phyloP scores from a whole-genome alignment of 1,140 invertebrate species.

The Eciton burchellii region DNA sequence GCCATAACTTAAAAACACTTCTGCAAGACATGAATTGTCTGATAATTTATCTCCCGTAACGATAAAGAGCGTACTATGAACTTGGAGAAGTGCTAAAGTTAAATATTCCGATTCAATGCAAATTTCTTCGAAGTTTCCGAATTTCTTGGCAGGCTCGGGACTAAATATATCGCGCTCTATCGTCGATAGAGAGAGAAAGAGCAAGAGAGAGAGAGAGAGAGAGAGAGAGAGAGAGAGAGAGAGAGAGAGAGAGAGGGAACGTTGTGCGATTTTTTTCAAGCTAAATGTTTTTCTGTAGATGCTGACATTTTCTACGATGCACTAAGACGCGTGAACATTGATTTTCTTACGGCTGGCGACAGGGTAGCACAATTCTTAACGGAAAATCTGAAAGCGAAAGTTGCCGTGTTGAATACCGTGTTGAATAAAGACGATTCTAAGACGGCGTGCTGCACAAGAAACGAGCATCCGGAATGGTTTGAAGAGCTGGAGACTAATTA shows the following conservation, averaged over 20 bases:
- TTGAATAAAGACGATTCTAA: constrained; percentile 86
- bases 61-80: constrained; percentile 8
- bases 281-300: constrained; percentile 81
- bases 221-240: too few species aligned
- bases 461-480: constrained; percentile 91
- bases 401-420: constrained; percentile 83
- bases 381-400: constrained; percentile 88
- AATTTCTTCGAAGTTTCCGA: constrained; percentile 11
- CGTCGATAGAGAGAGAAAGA: too few species aligned
- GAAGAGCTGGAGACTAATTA: constrained; percentile 89
- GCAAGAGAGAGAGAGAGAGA: too few species aligned
- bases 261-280: constrained; percentile 5
- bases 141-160: constrained; percentile 16
- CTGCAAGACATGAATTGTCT: neutral
- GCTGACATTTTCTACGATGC: constrained; percentile 87
- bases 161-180: constrained; percentile 16
- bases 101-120: constrained; percentile 34
- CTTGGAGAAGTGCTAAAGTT: constrained; percentile 7
- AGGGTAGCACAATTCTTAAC: constrained; percentile 88
- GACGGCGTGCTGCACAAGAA: constrained; percentile 86
- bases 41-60: constrained; percentile 3
- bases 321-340: constrained; percentile 88
- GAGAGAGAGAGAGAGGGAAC: too few species aligned
- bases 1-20: constrained; percentile 13
- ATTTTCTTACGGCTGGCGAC: constrained; percentile 88